Percentiles rank a stretch among this genome's conserved stretches.
Conservation (phyloP, 1,140 invertebrate species). For the Sipha flava region DNA sequence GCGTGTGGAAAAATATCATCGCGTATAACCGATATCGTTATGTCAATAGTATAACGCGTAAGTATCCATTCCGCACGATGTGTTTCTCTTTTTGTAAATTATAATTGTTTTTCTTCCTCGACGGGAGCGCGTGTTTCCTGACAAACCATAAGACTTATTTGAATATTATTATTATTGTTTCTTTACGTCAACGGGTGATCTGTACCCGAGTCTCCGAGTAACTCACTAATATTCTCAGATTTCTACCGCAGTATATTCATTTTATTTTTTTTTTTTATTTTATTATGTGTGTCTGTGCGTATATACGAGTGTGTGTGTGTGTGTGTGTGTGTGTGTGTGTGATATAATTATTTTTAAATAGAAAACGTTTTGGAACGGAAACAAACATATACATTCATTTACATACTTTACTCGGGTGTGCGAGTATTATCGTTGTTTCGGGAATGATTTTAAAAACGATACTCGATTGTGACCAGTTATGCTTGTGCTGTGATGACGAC, state of each 20-base stretch:
- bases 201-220: not conserved
- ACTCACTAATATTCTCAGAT: not conserved
- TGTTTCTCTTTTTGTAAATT: not conserved
- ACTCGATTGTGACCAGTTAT: not conserved
- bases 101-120: not conserved
- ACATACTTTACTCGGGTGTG: not conserved
- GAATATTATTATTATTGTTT: conserved; percentile 9
- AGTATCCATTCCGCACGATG: not conserved
- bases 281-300: too few relatives aligned
- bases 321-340: not conserved
- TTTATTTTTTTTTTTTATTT: too few relatives aligned
- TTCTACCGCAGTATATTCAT: not conserved
- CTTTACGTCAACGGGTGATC: conserved; percentile 5
- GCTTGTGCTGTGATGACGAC: not conserved
- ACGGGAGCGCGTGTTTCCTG: not conserved
- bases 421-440: not conserved
- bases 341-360: not conserved
- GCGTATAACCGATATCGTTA: too few relatives aligned
- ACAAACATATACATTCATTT: too few relatives aligned
- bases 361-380: not conserved
- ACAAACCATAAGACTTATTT: not conserved
- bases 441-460: conserved; percentile 9
- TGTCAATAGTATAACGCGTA: too few relatives aligned
- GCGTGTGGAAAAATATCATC: too few relatives aligned
- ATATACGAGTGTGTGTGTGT: not conserved